Evolutionary conservation across 2,113 vertebrate genomes (phyloP).

Genomic region (Oncorhynchus gorbuscha): DNA sequence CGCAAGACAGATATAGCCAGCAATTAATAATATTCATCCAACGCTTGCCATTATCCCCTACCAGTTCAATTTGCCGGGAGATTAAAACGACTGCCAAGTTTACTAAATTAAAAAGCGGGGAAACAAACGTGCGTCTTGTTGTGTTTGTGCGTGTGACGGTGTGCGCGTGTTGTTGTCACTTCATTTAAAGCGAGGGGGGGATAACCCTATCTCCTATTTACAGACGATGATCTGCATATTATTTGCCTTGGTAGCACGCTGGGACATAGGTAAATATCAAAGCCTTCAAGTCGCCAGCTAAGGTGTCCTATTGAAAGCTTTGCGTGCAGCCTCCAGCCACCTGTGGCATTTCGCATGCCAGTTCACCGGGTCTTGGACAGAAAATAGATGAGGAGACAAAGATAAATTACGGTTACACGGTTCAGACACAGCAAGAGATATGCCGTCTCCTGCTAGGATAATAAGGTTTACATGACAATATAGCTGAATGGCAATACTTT

Average conservation of each 20-base stretch:
- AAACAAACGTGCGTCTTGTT: slow-evolving; percentile 85
- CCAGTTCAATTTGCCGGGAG: slow-evolving; percentile 89
- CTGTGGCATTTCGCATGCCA: slow-evolving; percentile 61
- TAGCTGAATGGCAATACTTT: not conserved
- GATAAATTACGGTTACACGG: not conserved
- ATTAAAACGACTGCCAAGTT: slow-evolving; percentile 92
- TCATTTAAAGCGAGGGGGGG: slow-evolving; percentile 36
- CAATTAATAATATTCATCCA: slow-evolving; percentile 90
- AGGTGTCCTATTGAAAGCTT: slow-evolving; percentile 58
- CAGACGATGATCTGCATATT: slow-evolving; percentile 94
- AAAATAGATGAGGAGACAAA: slow-evolving; percentile 7
- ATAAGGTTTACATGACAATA: not conserved
- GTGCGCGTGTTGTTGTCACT: slow-evolving; percentile 48
- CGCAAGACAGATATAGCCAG: slow-evolving; percentile 84
- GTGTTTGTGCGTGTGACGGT: slow-evolving; percentile 69
- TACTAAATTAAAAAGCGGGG: slow-evolving; percentile 84
- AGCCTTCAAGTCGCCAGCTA: slow-evolving; percentile 53
- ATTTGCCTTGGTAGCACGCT: slow-evolving; percentile 70
- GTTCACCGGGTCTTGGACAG: slow-evolving; percentile 26
- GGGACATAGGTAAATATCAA: slow-evolving; percentile 67
- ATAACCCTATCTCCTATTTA: slow-evolving; percentile 85
- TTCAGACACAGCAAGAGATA: not conserved
- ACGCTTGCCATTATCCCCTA: slow-evolving; percentile 86
- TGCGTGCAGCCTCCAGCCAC: slow-evolving; percentile 58
- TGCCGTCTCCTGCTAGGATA: not conserved